Evolutionary conservation across 1,140 invertebrate genomes (phyloP), one percentile per base, ranked within the genome.

Genomic region (Polypedilum vanderplanki): DNA sequence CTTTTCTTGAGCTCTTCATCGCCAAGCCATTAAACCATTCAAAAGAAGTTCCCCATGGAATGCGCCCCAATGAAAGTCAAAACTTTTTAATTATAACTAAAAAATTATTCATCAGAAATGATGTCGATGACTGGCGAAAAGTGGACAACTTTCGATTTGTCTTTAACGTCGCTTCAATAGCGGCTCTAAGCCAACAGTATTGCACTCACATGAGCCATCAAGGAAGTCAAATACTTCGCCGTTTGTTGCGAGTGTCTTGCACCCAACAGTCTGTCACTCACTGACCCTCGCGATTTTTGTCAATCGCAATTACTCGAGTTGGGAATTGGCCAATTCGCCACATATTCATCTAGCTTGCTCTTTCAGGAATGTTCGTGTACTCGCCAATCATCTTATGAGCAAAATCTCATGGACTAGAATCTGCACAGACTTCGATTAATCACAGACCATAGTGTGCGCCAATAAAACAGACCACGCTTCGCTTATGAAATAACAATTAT

Each of bases 91-190:
- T n/a, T 89, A 78, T 96, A 97, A 73, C 93, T 92, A 78, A 98
- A n/a, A n/a, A 94, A 3, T 93, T 95, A 78, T 96, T n/a, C 91
- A 79, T 98, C 96, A 76, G 93, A 93, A 22, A 98, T 94, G 18
- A 98, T 95, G 81, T 98, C 96, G 75, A 98, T 98, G 1, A 98
- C 92, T 0, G 96, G 96, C 77, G 94, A 96, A n/a, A 96, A 91
- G n/a, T n/a, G n/a, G 3, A 97, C 89, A 78, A 89, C 84, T 78
- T 88, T 88, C 79, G 88, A 85, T 76, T 93, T 87, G 77, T 89
- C 86, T 41, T 88, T 86, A 20, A 98, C 91, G n/a, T 46, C 93
- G 86, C 41, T 88, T 86, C 7, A 98, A 81, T 0, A 98, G 84
- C 0, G 93, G 93, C 79, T 96, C 94, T 70, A 98, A n/a, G 80